Conservation (phyloP, 2,113 vertebrate genomes). For the Lathamus discolor region DNA sequence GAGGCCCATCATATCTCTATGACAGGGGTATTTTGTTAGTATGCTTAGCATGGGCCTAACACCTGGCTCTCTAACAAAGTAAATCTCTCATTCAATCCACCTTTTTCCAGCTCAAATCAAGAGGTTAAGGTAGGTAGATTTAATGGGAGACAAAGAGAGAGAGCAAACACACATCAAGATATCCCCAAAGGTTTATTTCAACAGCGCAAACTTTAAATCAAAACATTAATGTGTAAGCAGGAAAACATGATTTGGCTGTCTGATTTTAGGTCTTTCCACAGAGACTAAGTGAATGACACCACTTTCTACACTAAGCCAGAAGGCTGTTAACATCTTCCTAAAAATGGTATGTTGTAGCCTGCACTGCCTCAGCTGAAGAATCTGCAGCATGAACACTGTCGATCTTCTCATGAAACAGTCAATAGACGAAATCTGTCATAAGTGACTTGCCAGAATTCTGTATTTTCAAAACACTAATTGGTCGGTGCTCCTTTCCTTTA, state of each 20-base stretch:
- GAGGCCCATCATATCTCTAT: background rate
- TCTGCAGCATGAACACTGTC: conserved; percentile 18
- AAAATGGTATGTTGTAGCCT: background rate
- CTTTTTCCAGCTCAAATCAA: background rate
- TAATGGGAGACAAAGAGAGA: background rate
- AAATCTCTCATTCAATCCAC: background rate
- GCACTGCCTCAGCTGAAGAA: background rate
- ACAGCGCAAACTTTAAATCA: background rate
- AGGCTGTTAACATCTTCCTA: background rate
- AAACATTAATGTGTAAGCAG: background rate
- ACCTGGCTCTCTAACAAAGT: background rate
- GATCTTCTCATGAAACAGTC: conserved; percentile 32
- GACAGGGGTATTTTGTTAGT: background rate
- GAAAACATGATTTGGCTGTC: background rate
- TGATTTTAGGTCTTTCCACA: conserved; percentile 9
- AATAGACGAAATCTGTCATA: conserved; percentile 10
- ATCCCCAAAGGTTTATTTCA: conserved; percentile 7
- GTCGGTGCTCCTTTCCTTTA: background rate
- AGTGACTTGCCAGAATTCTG: background rate
- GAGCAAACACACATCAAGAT: background rate
- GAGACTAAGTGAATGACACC: background rate
- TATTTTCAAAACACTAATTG: conserved; percentile 19
- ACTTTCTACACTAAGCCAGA: background rate
- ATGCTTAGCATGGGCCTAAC: background rate
- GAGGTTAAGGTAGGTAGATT: background rate